Evolutionary conservation across 1,140 invertebrate species (phyloP), one percentile per base, ranked within the genome.

Genomic region (Philopotamus ludificatus): DNA sequence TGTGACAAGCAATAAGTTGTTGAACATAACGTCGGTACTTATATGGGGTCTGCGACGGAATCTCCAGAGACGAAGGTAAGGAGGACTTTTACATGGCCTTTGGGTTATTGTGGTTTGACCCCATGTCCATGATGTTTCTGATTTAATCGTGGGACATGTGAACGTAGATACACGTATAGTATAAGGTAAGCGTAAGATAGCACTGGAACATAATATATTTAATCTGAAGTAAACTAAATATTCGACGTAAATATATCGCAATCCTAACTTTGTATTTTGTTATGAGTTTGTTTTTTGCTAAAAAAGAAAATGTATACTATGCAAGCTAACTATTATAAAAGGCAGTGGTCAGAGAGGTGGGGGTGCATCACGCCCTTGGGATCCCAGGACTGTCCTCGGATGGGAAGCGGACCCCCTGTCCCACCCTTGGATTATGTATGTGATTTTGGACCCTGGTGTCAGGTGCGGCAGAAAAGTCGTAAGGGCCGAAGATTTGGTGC

Each of bases 251-350:
- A n/a, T n/a, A 41, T 41, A 41, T 41, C 9, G 39, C n/a, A 9
- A 41, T 10, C n/a, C n/a, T 41, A 41, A 41, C n/a, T n/a, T n/a
- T n/a, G n/a, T n/a, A n/a, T n/a, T n/a, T n/a, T n/a, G n/a, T n/a
- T n/a, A n/a, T n/a, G n/a, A n/a, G n/a, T n/a, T n/a, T n/a, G n/a
- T n/a, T n/a, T n/a, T n/a, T n/a, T n/a, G n/a, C n/a, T n/a, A n/a
- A n/a, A n/a, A n/a, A n/a, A n/a, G n/a, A n/a, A n/a, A n/a, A n/a
- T n/a, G 45, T 67, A 67, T 59, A 67, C 63, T 62, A 67, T 67
- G 65, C 65, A 67, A n/a, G 65, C 63, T 67, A 62, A 67, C 28
- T 67, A 67, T 67, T 63, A 67, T 67, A 58, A 34, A 18, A n/a
- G 20, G 39, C 55, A 21, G 42, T 51, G 60, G 60, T 63, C 47